Conservation (phyloP, 2,888 invertebrate species). For the Phanerotoma sp. region DNA sequence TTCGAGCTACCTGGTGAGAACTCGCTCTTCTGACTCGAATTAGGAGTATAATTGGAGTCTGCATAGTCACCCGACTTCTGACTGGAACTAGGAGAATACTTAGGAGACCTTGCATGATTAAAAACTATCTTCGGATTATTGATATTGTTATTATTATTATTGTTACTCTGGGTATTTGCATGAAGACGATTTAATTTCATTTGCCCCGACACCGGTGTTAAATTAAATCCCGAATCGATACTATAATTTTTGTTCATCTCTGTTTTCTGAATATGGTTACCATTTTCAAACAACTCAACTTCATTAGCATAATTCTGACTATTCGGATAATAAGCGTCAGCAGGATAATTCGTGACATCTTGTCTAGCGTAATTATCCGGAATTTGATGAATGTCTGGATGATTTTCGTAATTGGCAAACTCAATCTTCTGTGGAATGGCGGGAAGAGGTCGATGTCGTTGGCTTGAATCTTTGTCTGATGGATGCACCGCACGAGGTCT, state of each 20-base stretch:
- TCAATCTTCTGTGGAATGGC: constrained; percentile 50
- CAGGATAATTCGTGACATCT: constrained; percentile 24
- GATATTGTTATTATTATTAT: no score
- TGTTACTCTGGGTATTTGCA: constrained; percentile 36
- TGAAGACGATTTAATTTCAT: constrained; percentile 45
- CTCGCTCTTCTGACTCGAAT: constrained; percentile 53
- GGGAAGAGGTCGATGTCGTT: constrained; percentile 51
- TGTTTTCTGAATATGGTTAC: constrained; percentile 30
- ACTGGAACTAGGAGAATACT: constrained; percentile 51
- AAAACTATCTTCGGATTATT: constrained; percentile 36
- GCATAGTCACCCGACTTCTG: constrained; percentile 52
- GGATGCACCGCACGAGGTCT: constrained; percentile 49
- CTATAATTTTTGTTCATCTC: constrained; percentile 36
- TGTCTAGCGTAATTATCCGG: constrained; percentile 16
- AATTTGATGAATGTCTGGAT: constrained; percentile 35
- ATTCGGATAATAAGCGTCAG: constrained; percentile 21
- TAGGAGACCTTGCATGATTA: constrained; percentile 39
- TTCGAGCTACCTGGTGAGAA: constrained; percentile 53
- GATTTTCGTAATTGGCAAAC: constrained; percentile 43
- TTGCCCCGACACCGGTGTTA: constrained; percentile 47
- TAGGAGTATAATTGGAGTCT: constrained; percentile 52
- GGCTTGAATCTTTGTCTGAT: no score
- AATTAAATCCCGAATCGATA: constrained; percentile 38
- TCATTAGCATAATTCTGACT: constrained; percentile 31
- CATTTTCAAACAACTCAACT: constrained; percentile 34